A percentile compares a stretch with the other conserved stretches of the same genome.
phyloP scores from a whole-genome alignment of 2,888 invertebrate species.

The Arrhopalites spinosus region DNA sequence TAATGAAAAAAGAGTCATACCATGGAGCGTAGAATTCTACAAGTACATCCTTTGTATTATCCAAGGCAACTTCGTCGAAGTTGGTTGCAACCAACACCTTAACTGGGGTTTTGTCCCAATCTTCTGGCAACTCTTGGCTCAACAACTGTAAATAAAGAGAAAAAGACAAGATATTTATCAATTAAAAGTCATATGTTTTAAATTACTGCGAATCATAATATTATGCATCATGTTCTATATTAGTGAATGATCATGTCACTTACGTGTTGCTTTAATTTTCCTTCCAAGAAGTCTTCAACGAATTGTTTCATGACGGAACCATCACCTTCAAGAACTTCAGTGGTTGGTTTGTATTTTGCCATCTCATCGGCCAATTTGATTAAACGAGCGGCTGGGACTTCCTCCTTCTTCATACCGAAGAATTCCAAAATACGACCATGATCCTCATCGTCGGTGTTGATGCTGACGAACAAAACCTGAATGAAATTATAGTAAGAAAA shows the following conservation, averaged over 20 bases:
- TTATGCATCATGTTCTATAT: too few species aligned
- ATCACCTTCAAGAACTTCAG: slow-evolving; percentile 72
- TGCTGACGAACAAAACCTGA: slow-evolving; percentile 88
- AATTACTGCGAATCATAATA: too few species aligned
- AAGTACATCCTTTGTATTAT: slow-evolving; percentile 86
- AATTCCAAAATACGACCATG: slow-evolving; percentile 97
- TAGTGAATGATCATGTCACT: too few species aligned
- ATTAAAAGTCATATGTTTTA: too few species aligned
- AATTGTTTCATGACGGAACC: slow-evolving; percentile 70
- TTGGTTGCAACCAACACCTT: slow-evolving; percentile 92
- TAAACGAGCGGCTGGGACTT: slow-evolving; percentile 85
- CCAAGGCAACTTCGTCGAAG: slow-evolving; percentile 90
- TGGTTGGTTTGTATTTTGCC: slow-evolving; percentile 94
- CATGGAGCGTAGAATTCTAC: slow-evolving; percentile 99
- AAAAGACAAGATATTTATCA: too few species aligned
- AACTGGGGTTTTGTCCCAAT: slow-evolving; percentile 95
- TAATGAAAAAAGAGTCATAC: slow-evolving; percentile 73
- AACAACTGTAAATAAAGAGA: slow-evolving; percentile 65
- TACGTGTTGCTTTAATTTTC: slow-evolving; percentile 86
- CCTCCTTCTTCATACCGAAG: slow-evolving; percentile 97
- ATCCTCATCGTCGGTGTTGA: slow-evolving; percentile 93
- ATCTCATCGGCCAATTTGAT: slow-evolving; percentile 96
- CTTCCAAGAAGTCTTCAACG: slow-evolving; percentile 86
- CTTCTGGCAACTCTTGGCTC: slow-evolving; percentile 90
- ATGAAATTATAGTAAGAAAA: slow-evolving; percentile 8